phyloP scores from a whole-genome alignment of 1,140 invertebrate genomes.

The Leptoteleia sp. region DNA sequence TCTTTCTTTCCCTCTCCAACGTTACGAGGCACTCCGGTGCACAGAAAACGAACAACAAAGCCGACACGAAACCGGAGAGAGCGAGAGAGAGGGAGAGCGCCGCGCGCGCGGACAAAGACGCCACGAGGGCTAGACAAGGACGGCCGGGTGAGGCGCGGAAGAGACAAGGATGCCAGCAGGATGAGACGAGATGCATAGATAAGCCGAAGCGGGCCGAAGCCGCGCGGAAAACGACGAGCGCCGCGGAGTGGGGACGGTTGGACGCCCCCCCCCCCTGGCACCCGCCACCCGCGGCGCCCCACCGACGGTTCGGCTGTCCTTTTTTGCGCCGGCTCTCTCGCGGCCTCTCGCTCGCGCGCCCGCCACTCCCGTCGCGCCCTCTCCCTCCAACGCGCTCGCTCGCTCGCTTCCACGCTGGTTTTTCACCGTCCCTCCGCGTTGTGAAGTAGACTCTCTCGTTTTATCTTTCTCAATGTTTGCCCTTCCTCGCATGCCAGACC shows the following conservation, averaged over 20 bases:
- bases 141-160: neutral
- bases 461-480: constrained; percentile 49
- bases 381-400: constrained; percentile 2
- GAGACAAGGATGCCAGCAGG: neutral
- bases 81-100: constrained; percentile 1
- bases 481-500: constrained; percentile 45
- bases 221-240: constrained; percentile 22
- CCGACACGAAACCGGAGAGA: constrained; percentile 27
- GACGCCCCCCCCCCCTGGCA: constrained; percentile 3
- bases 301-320: constrained; percentile 14
- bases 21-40: constrained; percentile 23
- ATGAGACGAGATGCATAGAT: constrained; percentile 40
- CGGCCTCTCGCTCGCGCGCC: constrained; percentile 27
- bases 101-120: neutral
- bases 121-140: neutral
- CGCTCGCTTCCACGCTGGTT: constrained; percentile 23
- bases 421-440: neutral
- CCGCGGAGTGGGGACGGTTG: constrained; percentile 5
- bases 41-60: constrained; percentile 43
- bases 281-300: neutral
- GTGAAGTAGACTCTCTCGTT: constrained; percentile 22
- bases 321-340: constrained; percentile 13
- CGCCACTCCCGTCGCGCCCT: neutral
- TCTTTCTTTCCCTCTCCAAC: too few relatives aligned
- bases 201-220: constrained; percentile 28